Conservation (phyloP, 2,888 invertebrate genomes). For the Dicranocentrus wangi region DNA sequence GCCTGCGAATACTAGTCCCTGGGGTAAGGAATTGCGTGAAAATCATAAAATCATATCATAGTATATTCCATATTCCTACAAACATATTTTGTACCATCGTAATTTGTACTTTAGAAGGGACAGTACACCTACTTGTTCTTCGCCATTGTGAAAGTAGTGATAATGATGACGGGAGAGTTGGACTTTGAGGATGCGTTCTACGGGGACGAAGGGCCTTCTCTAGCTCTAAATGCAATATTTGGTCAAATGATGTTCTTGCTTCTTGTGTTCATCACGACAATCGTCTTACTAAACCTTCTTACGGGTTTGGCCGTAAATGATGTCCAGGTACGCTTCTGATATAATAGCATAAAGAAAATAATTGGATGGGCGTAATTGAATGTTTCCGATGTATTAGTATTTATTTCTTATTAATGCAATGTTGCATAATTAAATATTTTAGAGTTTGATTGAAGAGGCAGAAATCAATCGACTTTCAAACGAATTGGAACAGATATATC, state of each 20-base stretch:
- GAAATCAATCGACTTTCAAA: conserved; percentile 65
- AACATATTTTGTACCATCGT: not conserved
- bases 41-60: too few species aligned
- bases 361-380: too few species aligned
- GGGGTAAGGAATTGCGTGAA: conserved; percentile 49
- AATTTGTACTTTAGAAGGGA: conserved; percentile 57
- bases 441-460: conserved; percentile 67
- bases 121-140: conserved; percentile 65
- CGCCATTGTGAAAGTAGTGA: conserved; percentile 66
- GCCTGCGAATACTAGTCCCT: conserved; percentile 63
- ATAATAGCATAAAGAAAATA: too few species aligned
- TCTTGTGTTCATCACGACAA: conserved; percentile 64
- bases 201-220: conserved; percentile 55
- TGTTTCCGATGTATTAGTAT: too few species aligned
- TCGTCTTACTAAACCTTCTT: conserved; percentile 68
- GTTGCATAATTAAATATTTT: not conserved
- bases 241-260: conserved; percentile 65
- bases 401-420: too few species aligned
- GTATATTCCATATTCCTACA: too few species aligned
- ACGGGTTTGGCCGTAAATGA: conserved; percentile 69
- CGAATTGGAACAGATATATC: conserved; percentile 64
- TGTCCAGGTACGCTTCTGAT: conserved; percentile 63
- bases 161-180: conserved; percentile 69
- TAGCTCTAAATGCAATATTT: conserved; percentile 55
- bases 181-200: conserved; percentile 69